Conservation (phyloP, 2,113 vertebrate genomes). For the Propithecus coquereli region DNA sequence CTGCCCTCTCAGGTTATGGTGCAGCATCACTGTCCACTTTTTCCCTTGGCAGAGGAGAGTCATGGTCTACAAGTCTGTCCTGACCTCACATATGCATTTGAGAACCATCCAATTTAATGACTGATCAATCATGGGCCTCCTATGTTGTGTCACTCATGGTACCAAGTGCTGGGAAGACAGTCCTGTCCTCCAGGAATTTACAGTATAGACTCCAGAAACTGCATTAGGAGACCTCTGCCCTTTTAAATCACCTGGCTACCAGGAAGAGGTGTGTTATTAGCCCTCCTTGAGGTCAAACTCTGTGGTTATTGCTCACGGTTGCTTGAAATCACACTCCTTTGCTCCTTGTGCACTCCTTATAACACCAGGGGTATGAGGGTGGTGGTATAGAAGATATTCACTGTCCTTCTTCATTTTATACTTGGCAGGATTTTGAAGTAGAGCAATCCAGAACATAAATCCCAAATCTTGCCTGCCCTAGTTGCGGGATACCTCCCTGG, state of each 20-base stretch:
- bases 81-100: background rate
- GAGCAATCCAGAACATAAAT: background rate
- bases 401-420: background rate
- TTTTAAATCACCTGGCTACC: background rate
- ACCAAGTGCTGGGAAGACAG: background rate
- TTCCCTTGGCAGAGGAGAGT: background rate
- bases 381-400: background rate
- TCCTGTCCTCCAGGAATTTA: background rate
- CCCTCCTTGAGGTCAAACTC: background rate
- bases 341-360: background rate
- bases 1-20: background rate
- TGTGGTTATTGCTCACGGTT: background rate
- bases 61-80: background rate
- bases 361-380: background rate
- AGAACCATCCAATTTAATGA: background rate
- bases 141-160: background rate
- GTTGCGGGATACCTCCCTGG: background rate
- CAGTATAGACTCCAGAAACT: background rate
- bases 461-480: background rate
- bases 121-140: background rate
- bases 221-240: background rate
- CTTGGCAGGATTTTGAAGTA: background rate
- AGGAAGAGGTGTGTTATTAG: background rate
- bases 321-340: background rate
- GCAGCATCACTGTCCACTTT: background rate